Conservation (phyloP, 2,888 invertebrate genomes). For the Napeogenes inachia region DNA sequence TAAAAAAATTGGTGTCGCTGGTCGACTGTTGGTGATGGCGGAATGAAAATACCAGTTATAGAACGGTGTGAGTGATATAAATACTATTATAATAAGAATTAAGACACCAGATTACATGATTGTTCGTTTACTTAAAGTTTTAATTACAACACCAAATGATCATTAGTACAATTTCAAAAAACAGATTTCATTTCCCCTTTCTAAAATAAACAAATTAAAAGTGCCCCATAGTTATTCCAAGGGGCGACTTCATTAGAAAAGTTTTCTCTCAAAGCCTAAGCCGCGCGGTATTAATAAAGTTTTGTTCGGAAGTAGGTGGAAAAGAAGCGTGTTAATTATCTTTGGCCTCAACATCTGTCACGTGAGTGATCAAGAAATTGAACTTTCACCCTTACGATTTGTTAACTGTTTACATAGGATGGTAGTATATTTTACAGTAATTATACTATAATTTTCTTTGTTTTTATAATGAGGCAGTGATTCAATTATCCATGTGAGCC, state of each 20-base stretch:
- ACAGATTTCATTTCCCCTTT: slow-evolving; percentile 38
- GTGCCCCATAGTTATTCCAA: slow-evolving; percentile 66
- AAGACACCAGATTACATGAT: not conserved
- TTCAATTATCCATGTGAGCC: too few relatives aligned
- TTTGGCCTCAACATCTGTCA: slow-evolving; percentile 62
- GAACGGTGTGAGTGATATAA: not conserved
- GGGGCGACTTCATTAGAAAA: slow-evolving; percentile 74
- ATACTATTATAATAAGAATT: not conserved
- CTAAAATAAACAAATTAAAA: slow-evolving; percentile 68
- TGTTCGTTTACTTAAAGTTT: not conserved
- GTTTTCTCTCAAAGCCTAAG: slow-evolving; percentile 72
- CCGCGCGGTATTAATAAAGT: slow-evolving; percentile 75
- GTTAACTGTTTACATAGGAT: too few relatives aligned
- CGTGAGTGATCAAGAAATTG: slow-evolving; percentile 35
- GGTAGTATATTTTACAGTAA: too few relatives aligned
- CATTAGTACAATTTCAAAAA: slow-evolving; percentile 13
- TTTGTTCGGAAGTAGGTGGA: slow-evolving; percentile 63
- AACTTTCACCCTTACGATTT: not conserved
- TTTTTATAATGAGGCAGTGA: too few relatives aligned
- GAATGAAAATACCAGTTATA: too few relatives aligned
- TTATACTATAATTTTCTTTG: too few relatives aligned
- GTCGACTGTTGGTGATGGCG: too few relatives aligned
- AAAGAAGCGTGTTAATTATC: slow-evolving; percentile 77
- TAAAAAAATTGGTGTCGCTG: too few relatives aligned
- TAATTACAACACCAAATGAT: slow-evolving; percentile 8